Evolutionary conservation across 1,140 invertebrate genomes (phyloP), one percentile per base, ranked within the genome.

Genomic region (Drosophila fuyamai): DNA sequence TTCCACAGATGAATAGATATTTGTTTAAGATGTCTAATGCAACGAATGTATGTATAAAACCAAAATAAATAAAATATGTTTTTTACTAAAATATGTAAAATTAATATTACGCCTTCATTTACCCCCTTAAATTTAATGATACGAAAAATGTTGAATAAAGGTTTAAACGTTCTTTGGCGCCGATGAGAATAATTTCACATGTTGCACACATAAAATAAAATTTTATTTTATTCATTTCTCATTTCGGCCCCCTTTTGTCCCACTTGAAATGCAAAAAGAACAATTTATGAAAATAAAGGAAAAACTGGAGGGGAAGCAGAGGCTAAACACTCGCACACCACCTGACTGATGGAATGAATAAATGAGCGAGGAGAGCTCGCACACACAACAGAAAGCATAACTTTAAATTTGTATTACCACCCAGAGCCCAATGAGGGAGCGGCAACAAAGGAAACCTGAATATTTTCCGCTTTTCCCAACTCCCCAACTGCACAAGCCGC

Each of bases 361-460:
- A 89, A 89, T 84, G 85, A 61, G 61, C 54, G 36, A 32, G 67
- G n/a, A 40, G 40, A 29, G 63, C 72, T 51, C 51, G 46, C 51
- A 48, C 51, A 71, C 41, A 41, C 43, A 70, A 43, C 50, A 70
- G 36, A 70, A 68, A 55, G 77, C 86, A 92, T 92, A 92, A 92
- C 85, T 92, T 92, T 92, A 91, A 92, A 92, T 92, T 92, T 91
- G 86, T 91, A 90, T 91, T 84, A 76, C 85, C 71, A 78, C 81
- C 84, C 74, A 89, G 84, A 89, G 84, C 66, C 84, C 84, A 90
- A 89, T 89, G 84, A 88, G 56, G 58, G 41, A 72, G 59, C 63
- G 53, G 68, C 43, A 53, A 51, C 71, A 57, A 71, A 50, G 32
- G 68, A 65, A 76, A 81, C 63, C 72, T 77, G 84, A 83, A 89